These are phyloP conservation scores for Thunnus albacares DNA, from an alignment of 2,797 vertebrate species.

Conservation along the genomic window DNA sequence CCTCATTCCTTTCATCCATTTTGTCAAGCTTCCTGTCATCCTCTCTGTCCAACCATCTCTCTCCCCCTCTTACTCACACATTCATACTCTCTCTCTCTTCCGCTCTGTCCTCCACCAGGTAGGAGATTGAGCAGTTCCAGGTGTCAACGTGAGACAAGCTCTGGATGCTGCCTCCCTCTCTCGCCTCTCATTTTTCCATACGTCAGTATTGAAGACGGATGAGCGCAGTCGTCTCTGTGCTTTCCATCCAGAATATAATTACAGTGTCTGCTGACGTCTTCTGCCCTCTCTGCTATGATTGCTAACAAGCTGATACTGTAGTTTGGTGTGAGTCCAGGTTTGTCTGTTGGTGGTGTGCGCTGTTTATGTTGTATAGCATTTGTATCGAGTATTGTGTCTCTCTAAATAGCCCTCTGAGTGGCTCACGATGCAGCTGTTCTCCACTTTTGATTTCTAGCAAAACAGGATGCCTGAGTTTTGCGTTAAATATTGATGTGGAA, in stretches of 20 bases:
- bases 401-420: constrained; percentile 23
- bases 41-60: constrained; percentile 28
- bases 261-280: constrained; percentile 31
- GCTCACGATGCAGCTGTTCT: constrained; percentile 13
- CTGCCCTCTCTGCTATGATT: constrained; percentile 16
- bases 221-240: constrained; percentile 38
- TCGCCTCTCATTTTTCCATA: constrained; percentile 52
- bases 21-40: constrained; percentile 49
- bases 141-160: constrained; percentile 62
- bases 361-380: background rate
- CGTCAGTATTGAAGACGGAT: constrained; percentile 63
- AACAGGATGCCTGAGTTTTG: constrained; percentile 7
- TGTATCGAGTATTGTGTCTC: background rate
- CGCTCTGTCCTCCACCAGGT: constrained; percentile 57
- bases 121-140: constrained; percentile 68
- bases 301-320: constrained; percentile 25
- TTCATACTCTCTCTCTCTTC: background rate
- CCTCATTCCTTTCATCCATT: constrained; percentile 54
- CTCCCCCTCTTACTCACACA: constrained; percentile 16
- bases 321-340: background rate
- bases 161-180: constrained; percentile 40
- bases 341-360: background rate
- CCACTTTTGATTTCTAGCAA: constrained; percentile 15
- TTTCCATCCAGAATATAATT: constrained; percentile 58
- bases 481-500: background rate